A percentile compares a stretch with the other conserved stretches of the same genome.
Conservation (phyloP, 1,140 invertebrate genomes). For the Lethrus apterus region DNA sequence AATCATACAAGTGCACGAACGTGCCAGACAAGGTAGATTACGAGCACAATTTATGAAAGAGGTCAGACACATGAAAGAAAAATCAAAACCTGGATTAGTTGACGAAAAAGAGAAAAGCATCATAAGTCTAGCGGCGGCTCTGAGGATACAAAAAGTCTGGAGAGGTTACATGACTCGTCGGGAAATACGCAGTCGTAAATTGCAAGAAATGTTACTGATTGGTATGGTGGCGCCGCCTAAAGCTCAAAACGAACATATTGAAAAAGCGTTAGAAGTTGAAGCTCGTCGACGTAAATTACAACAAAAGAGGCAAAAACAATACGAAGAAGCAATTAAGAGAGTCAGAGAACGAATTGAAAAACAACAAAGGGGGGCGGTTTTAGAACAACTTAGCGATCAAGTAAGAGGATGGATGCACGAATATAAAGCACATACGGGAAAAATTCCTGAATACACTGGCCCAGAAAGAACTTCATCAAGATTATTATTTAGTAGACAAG, state of each 20-base stretch:
- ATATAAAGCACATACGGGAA: slow-evolving; percentile 71
- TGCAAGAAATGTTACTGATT: slow-evolving; percentile 81
- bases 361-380: slow-evolving; percentile 58
- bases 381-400: slow-evolving; percentile 78
- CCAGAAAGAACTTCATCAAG: slow-evolving; percentile 81
- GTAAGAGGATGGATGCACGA: slow-evolving; percentile 77
- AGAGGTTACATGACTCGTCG: slow-evolving; percentile 66
- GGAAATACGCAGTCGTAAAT: slow-evolving; percentile 59
- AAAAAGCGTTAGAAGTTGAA: slow-evolving; percentile 46
- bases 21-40: slow-evolving; percentile 78
- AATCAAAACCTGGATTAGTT: slow-evolving; percentile 50
- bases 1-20: slow-evolving; percentile 82
- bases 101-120: slow-evolving; percentile 43
- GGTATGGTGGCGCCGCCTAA: slow-evolving; percentile 54
- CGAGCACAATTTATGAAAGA: slow-evolving; percentile 87
- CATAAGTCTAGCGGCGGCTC: slow-evolving; percentile 53
- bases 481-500: slow-evolving; percentile 69
- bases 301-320: slow-evolving; percentile 50
- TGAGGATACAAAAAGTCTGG: slow-evolving; percentile 77
- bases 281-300: slow-evolving; percentile 49
- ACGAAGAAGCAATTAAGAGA: slow-evolving; percentile 50
- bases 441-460: slow-evolving; percentile 85
- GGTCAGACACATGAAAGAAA: slow-evolving; percentile 64
- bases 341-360: slow-evolving; percentile 53
- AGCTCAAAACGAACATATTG: slow-evolving; percentile 40